Evolutionary conservation across 2,113 vertebrate genomes (phyloP), one percentile per base, ranked within the genome.

Genomic region (Archilochus colubris): DNA sequence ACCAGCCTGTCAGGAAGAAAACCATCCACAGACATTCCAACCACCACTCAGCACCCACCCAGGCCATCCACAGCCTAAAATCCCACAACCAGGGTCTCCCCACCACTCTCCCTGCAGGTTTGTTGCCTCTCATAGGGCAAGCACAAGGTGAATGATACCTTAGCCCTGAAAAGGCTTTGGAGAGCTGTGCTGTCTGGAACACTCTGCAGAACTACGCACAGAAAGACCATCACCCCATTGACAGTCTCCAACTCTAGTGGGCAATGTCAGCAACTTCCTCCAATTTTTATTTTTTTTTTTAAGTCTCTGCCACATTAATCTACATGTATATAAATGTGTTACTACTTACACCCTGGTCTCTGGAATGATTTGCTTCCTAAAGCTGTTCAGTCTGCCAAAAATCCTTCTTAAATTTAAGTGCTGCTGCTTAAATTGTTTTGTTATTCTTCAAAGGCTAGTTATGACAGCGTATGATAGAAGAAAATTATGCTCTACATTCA

Each of bases 371-470:
- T 96, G 54, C 36, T 77, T 81, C 53, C 86, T 91, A 72, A 80
- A 94, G 64, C 55, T 68, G 68, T 25, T 69, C 36, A 89, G 67
- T 69, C 59, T 91, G 78, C 82, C 92, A 97, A 94, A 96, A 93
- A 54, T 76, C 72, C 58, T 95, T 78, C 78, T 48, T 62, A 86
- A 68, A 69, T 95, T 67, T 74, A 94, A 96, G 76, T 83, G 80
- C 72, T 89, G 83, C 67, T 93, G 75, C 62, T 95, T 72, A 77
- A 91, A 89, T 74, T 89, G 83, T 76, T 96, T 93, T 89, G 68
- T 82, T 96, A 83, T 76, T 96, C 93, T 95, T 95, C 91, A 94
- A 94, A 96, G 73, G 62, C 79, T 96, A 89, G 78, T 96, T 91
- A 83, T 75, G 91, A 78, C 88, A 92, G 62, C 44, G 17, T 40